Evolutionary conservation across 2,113 vertebrate genomes (phyloP).

Genomic region (Merops nubicus): DNA sequence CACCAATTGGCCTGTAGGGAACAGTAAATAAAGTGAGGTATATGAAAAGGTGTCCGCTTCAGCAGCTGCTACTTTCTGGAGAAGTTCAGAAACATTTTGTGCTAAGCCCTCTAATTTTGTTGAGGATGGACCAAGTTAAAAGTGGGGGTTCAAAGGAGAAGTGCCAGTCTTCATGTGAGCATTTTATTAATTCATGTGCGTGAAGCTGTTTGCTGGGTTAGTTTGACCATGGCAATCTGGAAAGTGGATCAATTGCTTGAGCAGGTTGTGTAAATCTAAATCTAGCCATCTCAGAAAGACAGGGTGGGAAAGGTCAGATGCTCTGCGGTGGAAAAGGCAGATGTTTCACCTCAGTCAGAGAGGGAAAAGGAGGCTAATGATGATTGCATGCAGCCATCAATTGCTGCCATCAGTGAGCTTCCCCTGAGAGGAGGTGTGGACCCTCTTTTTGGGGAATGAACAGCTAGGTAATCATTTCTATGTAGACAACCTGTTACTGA

Average conservation of each 20-base stretch:
- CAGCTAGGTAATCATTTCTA: neutral
- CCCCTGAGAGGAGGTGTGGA: neutral
- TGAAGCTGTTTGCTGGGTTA: neutral
- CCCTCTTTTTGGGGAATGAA: neutral
- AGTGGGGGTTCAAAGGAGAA: neutral
- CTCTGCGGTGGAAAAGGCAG: neutral
- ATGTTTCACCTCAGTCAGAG: neutral
- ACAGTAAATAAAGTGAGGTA: neutral
- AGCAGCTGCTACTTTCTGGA: neutral
- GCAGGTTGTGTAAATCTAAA: neutral
- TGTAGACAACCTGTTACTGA: neutral
- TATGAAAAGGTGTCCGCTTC: neutral
- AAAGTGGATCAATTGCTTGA: neutral
- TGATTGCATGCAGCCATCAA: rapidly evolving
- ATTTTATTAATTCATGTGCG: rapidly evolving
- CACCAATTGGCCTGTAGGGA: neutral
- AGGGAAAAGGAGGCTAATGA: neutral
- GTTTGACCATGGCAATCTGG: neutral
- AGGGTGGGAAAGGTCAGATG: neutral
- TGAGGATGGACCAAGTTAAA: neutral
- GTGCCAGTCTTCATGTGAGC: neutral
- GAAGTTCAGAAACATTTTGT: neutral
- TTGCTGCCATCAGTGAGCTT: neutral
- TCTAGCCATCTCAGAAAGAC: neutral
- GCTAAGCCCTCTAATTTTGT: neutral